phyloP scores from a whole-genome alignment of 1,140 invertebrate genomes.

The Hermatobates lingyangjiaoensis region DNA sequence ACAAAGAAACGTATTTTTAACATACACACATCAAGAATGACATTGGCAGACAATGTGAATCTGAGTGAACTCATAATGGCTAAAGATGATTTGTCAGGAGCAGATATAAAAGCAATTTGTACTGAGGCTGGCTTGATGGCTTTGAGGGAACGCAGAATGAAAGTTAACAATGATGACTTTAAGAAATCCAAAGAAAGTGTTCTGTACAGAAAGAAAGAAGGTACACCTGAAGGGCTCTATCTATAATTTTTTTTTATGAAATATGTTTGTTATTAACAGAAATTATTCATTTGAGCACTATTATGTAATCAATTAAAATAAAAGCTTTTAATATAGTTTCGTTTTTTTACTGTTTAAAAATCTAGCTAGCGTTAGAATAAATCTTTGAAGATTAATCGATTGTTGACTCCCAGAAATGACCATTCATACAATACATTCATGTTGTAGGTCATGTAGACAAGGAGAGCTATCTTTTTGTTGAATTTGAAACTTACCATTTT shows the following conservation, averaged over 20 bases:
- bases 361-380: too few species aligned
- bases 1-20: conserved; percentile 95
- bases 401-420: too few species aligned
- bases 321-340: too few species aligned
- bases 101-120: conserved; percentile 94
- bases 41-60: conserved; percentile 90
- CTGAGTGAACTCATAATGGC: conserved; percentile 96
- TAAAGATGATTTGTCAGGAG: conserved; percentile 98
- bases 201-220: conserved; percentile 96
- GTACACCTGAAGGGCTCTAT: conserved; percentile 96
- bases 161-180: conserved; percentile 98
- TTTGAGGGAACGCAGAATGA: conserved; percentile 91
- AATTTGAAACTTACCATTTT: too few species aligned
- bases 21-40: conserved; percentile 97
- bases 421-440: too few species aligned
- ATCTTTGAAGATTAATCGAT: too few species aligned
- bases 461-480: too few species aligned
- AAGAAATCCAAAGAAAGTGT: conserved; percentile 99
- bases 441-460: too few species aligned
- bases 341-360: too few species aligned
- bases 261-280: too few species aligned
- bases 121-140: conserved; percentile 98
- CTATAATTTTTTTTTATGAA: conserved; percentile 46
- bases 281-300: too few species aligned
- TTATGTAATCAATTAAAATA: too few species aligned